Evolutionary conservation across 1,140 invertebrate genomes (phyloP), one percentile per base, ranked within the genome.

Genomic region (Tenebrio molitor): DNA sequence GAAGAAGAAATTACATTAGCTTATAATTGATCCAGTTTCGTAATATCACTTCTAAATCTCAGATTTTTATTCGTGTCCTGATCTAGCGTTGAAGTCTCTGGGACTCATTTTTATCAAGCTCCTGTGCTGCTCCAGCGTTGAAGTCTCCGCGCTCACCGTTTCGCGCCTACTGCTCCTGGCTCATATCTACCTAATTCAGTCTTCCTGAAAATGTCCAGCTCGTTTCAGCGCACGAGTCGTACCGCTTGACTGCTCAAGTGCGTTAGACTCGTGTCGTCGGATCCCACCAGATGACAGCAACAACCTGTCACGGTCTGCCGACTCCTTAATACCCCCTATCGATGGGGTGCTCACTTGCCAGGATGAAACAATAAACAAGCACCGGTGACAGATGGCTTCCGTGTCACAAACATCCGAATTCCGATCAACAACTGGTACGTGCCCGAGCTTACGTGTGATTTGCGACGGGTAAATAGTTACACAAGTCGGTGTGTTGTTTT

Each of bases 271-370:
- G 64, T 44, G 64, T 66, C 21, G 34, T 21, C 21, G 19, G 1
- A 10, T 25, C 10, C 8, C 16, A 16, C 64, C 64, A 66, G 15
- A 66, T 66, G 64, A 66, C 64, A 25, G 16, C 10, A 50, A 44
- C 42, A 44, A 66, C 42, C 42, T 66, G 23, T 42, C 42, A 66
- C 64, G 42, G 36, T 44, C 25, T 19, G 44, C 7, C 23, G 39
- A 36, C 62, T 39, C 17, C 23, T 44, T 44, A 66, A 44, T 66
- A 66, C 36, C 64, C 44, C 64, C 34, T 66, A 66, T 66, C 64
- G 17, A 62, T 66, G 23, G 50, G 50, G 50, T 29, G 23, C n/a
- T n/a, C n/a, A n/a, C 8, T 12, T 29, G 23, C 50, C 50, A 21
- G 21, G 8, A 58, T 15, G 19, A 58, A n/a, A 14, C 50, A 58